phyloP scores from a whole-genome alignment of 2,797 vertebrate genomes.

The Sebastes flavidus region DNA sequence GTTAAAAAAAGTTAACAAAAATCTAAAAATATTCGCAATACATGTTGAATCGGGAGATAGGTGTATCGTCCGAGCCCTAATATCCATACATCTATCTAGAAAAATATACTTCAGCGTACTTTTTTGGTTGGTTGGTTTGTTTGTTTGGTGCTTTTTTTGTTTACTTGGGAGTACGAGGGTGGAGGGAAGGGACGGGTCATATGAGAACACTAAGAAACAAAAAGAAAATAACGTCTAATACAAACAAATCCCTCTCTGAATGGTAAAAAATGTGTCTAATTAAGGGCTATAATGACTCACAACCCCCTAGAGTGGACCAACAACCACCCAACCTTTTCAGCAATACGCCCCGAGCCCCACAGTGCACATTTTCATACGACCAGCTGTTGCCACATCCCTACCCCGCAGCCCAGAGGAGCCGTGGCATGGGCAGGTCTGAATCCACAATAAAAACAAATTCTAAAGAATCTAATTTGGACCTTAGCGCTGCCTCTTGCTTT shows the following conservation, averaged over 20 bases:
- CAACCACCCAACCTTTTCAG: not conserved
- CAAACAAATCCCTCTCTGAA: not conserved
- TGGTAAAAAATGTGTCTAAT: not conserved
- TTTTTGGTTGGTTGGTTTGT: not conserved
- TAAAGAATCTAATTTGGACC: constrained; percentile 55
- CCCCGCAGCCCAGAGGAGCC: not conserved
- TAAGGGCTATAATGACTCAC: not conserved
- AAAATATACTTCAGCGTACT: not conserved
- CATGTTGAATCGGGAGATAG: no score
- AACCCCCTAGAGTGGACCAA: not conserved
- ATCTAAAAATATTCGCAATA: no score
- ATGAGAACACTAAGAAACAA: not conserved
- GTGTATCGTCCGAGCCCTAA: no score
- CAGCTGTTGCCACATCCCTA: constrained; percentile 39
- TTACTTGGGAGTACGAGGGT: not conserved
- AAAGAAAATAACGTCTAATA: not conserved
- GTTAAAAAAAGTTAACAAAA: no score
- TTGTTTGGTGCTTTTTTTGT: not conserved
- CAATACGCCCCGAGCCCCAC: constrained; percentile 5
- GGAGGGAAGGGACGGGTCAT: not conserved
- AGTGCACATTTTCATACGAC: constrained; percentile 6
- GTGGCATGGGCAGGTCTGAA: constrained; percentile 14
- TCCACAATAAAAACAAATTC: constrained; percentile 39
- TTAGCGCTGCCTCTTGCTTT: constrained; percentile 35
- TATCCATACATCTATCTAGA: no score